Evolutionary conservation across 2,888 invertebrate species (phyloP), one percentile per base, ranked within the genome.

Genomic region (Cyclophora punctaria): DNA sequence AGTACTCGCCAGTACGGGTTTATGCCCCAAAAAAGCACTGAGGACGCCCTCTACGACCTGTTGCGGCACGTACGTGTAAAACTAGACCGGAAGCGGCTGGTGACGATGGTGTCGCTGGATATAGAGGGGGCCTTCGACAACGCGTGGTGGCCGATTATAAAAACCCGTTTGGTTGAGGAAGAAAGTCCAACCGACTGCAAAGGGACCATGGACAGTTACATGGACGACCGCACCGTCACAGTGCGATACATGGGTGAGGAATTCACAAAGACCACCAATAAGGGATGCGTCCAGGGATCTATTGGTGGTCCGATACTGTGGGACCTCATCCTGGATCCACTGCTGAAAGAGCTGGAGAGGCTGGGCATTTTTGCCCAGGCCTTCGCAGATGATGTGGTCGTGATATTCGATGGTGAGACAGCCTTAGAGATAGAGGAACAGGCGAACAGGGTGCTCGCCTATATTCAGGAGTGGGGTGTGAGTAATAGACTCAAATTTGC

Each of bases 71-170:
- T 49, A 6, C 3, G n/a, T 1, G 3, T 0, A 1, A 49, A 45
- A 5, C 37, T 37, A 5, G 37, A 1, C 2, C 1, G 2, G 2
- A 37, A 37, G 2, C 1, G 5, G 2, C 37, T 37, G 4, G 5
- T 37, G 4, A 37, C 37, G 5, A 5, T 50, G 1, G 50, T 53
- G 5, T 48, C 53, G 2, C 37, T 51, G 2, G 48, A 48, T 35
- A 48, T 51, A n/a, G 48, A 51, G 47, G 52, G 47, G 3, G 48
- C 53, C 6, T 53, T 53, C 34, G 53, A 53, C 33, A 44, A 35
- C 34, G 50, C 53, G 0, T 53, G 50, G 50, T 53, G 53, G 50
- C 50, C 53, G 2, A 41, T 35, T 3, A 53, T 53, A 7, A 6
- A 41, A 3, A n/a, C n/a, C n/a, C n/a, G 5, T 5, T 34, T 51